Evolutionary conservation across 2,113 vertebrate species (phyloP), one percentile per base, ranked within the genome.

Genomic region (Xyliphius kryptos): DNA sequence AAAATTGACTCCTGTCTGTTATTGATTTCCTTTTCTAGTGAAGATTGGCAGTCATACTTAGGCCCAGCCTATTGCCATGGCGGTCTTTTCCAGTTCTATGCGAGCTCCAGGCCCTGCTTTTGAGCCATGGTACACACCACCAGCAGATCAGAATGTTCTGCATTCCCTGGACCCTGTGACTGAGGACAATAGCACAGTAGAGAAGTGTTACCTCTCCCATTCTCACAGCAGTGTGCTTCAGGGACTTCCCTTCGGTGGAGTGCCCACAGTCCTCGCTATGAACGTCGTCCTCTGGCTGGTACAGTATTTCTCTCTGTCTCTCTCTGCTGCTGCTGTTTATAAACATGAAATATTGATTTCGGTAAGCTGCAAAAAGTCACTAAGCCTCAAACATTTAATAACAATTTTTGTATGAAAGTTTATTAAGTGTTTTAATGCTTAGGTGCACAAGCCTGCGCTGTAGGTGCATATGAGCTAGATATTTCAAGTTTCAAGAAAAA

Each of bases 251-350:
- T 97, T 98, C 0, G 96, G 95, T 0, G 95, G 96, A 0, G 82
- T 98, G 57, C 96, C 95, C 61, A 97, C 93, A 0, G 94, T 98
- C 53, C 89, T 98, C 0, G 58, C 84, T 73, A 87, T 97, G 77
- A 98, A 98, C 49, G 64, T 91, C 53, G 52, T 88, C 72, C 68
- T 94, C 63, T 97, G 93, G 95, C 76, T 98, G 90, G 96, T 98
- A 82, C 80, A 80, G 37, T 26, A 68, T 60, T 26, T 13, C 46
- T 61, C 14, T n/a, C n/a, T n/a, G n/a, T n/a, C n/a, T n/a, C n/a
- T n/a, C n/a, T n/a, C n/a, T n/a, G n/a, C n/a, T n/a, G n/a, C n/a
- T n/a, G 26, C 26, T 32, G 4, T 2, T 98, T 71, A 90, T n/a
- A n/a, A n/a, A n/a, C n/a, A n/a, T n/a, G n/a, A n/a, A n/a, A n/a